Conservation (phyloP, 1,140 invertebrate species). For the Calycopis cecrops region DNA sequence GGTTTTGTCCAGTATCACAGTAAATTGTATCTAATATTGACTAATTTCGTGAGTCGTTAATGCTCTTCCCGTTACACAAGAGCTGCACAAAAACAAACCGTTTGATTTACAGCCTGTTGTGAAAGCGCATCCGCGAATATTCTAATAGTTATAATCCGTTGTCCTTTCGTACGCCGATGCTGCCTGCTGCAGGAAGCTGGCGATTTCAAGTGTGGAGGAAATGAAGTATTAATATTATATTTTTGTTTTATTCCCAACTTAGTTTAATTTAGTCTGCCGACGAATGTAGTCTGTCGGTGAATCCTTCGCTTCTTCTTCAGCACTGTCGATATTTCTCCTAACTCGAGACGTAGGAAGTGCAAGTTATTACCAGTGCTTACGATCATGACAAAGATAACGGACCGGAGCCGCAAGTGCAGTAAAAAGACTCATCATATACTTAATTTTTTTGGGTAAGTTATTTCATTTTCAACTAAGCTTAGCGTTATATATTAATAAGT, state of each 20-base stretch:
- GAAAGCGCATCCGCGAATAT: slow-evolving; percentile 2
- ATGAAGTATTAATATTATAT: neutral
- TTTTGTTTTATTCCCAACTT: neutral
- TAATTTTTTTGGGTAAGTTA: slow-evolving; percentile 14
- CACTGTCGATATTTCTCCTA: too few species aligned
- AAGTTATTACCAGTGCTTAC: neutral
- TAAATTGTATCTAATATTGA: too few species aligned
- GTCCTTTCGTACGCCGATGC: neutral
- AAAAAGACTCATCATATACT: slow-evolving; percentile 10
- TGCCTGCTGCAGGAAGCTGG: neutral
- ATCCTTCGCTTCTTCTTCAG: too few species aligned
- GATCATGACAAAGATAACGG: slow-evolving; percentile 8
- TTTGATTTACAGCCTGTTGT: slow-evolving; percentile 1
- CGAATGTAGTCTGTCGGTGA: too few species aligned
- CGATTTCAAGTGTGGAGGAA: neutral
- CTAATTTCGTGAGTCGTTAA: too few species aligned
- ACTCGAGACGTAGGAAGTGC: too few species aligned
- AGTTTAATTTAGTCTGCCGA: neutral
- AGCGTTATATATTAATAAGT: too few species aligned
- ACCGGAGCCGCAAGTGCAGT: slow-evolving; percentile 6
- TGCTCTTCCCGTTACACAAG: too few species aligned
- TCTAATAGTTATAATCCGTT: neutral
- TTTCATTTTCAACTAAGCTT: too few species aligned
- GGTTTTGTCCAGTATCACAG: too few species aligned
- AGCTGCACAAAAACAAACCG: too few species aligned